These are phyloP conservation scores for Muschampia staudingeri DNA, from an alignment of 2,888 invertebrate species.

Conservation along the genomic window DNA sequence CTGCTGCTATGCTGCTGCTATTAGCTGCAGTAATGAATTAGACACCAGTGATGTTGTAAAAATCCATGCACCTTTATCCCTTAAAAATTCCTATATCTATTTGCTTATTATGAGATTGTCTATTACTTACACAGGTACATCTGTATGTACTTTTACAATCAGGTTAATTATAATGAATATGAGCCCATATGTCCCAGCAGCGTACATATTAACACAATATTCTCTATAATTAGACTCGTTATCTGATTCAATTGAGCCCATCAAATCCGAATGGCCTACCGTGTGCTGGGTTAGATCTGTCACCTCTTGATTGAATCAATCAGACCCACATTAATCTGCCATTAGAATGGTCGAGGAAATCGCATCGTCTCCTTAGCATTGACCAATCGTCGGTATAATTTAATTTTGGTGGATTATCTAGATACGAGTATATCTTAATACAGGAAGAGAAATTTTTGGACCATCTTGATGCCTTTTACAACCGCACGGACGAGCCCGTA, in stretches of 20 bases:
- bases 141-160: neutral
- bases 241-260: slow-evolving; percentile 25
- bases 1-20: too few relatives aligned
- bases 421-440: too few relatives aligned
- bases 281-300: slow-evolving; percentile 16
- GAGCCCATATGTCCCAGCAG: neutral
- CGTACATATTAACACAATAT: slow-evolving; percentile 27
- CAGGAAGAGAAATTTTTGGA: too few relatives aligned
- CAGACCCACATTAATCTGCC: slow-evolving; percentile 39
- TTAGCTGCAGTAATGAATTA: too few relatives aligned
- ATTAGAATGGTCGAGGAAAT: slow-evolving; percentile 15
- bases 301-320: slow-evolving; percentile 38
- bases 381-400: neutral
- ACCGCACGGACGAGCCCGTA: too few relatives aligned
- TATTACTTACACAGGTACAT: neutral
- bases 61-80: too few relatives aligned
- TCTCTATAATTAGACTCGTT: slow-evolving; percentile 10
- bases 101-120: too few relatives aligned
- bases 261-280: slow-evolving; percentile 24
- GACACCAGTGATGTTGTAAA: too few relatives aligned
- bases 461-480: too few relatives aligned
- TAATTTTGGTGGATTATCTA: neutral
- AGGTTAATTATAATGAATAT: neutral
- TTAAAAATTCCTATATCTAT: too few relatives aligned
- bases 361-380: neutral